Evolutionary conservation across 2,113 vertebrate genomes (phyloP), one percentile per base, ranked within the genome.

Genomic region (Lophotis ruficrista): DNA sequence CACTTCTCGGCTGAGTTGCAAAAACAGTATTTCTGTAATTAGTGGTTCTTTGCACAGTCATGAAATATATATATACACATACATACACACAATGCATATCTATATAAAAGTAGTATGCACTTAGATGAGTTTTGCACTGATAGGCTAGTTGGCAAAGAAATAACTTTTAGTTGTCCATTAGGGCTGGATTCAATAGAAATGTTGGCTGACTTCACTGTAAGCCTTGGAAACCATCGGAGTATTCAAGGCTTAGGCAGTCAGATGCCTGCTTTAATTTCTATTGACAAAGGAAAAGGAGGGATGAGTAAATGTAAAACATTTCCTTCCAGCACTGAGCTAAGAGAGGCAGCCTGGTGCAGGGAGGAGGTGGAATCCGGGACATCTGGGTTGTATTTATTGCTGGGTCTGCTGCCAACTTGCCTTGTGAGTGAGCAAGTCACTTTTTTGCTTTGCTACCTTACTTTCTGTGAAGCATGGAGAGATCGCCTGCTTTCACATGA

Each of bases 261-360:
- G 87, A 95, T 96, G 96, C 66, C 84, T 96, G 76, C 90, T 97
- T 94, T 93, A 93, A 91, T 96, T 96, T 96, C 92, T 95, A 61
- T 80, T 96, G 96, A 96, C 94, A 96, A 95, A 95, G 91, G 91
- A 89, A 92, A 88, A 96, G 91, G 81, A 96, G 95, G 54, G 89
- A 96, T 96, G 94, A 94, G 93, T 95, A 94, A 96, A 94, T 94
- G 94, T 89, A 89, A 94, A 95, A 94, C 81, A 92, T 94, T 96
- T 97, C 96, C 94, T 97, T 96, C 95, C 92, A 96, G 87, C 87
- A 24, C 7, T 87, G 81, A 95, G 93, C 96, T 94, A 60, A 91
- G 95, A 78, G 89, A 97, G 91, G 89, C 92, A 96, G 91, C 31
- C 7, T 89, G 65, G 89, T 91, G 80, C 77, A 87, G 81, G 70